These are phyloP conservation scores for Sebastes steindachneri DNA, from an alignment of 2,797 vertebrate species.

Conservation along the genomic window DNA sequence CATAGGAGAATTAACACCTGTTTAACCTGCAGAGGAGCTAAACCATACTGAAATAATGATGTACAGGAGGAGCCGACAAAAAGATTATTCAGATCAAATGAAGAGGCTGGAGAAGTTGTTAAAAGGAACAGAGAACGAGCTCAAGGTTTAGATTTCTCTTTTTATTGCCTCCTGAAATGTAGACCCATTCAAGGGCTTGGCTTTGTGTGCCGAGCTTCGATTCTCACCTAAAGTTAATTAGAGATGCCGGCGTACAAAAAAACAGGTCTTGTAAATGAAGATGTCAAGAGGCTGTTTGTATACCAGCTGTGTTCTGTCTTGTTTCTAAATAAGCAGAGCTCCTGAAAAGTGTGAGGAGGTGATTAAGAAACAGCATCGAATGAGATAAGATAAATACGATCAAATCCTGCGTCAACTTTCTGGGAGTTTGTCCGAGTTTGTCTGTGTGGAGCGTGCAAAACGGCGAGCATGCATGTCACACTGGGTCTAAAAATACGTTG, in stretches of 20 bases:
- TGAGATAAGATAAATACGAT: neutral
- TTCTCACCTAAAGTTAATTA: neutral
- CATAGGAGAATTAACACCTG: conserved; percentile 39
- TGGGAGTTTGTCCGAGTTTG: neutral
- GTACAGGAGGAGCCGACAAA: neutral
- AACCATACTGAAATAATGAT: conserved; percentile 4
- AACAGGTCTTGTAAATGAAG: neutral
- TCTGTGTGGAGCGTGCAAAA: too few species aligned
- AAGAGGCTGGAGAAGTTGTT: neutral
- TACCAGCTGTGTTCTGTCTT: neutral
- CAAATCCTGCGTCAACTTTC: neutral
- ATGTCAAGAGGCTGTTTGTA: neutral
- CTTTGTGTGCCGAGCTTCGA: neutral
- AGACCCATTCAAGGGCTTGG: neutral
- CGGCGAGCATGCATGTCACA: too few species aligned
- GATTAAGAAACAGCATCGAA: neutral
- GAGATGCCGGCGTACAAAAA: neutral
- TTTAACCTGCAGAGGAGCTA: conserved; percentile 37
- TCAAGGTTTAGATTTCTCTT: neutral
- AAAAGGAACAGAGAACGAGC: neutral
- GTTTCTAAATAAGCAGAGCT: neutral
- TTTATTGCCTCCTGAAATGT: neutral
- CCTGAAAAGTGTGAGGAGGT: neutral
- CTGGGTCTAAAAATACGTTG: too few species aligned
- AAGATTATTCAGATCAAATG: neutral